Conservation (phyloP, 2,888 invertebrate species). For the Priocnemis perturbator region DNA sequence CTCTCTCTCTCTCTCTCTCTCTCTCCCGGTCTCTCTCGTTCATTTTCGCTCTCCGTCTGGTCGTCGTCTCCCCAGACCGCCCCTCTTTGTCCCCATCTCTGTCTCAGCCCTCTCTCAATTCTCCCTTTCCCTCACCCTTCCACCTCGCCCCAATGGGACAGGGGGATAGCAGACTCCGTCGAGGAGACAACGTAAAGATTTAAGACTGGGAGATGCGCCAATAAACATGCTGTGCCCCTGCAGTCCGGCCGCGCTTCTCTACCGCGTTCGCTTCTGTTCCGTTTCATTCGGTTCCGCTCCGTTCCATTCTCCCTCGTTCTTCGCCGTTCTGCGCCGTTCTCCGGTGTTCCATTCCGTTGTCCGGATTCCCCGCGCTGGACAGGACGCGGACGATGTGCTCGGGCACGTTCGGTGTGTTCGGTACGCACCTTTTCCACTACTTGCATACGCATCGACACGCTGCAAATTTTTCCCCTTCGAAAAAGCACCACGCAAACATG, state of each 20-base stretch:
- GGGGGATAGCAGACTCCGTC: constrained; percentile 65
- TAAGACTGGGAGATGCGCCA: constrained; percentile 75
- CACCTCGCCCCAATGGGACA: constrained; percentile 43
- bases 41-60: constrained; percentile 36
- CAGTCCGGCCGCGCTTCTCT: constrained; percentile 66
- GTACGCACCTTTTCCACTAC: not conserved
- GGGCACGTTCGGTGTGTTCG: constrained; percentile 15
- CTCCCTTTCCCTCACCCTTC: constrained; percentile 39
- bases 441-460: not conserved
- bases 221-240: constrained; percentile 74
- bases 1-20: constrained; percentile 50
- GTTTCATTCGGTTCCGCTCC: constrained; percentile 57
- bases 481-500: too few relatives aligned
- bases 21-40: constrained; percentile 33
- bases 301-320: constrained; percentile 48
- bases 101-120: constrained; percentile 36
- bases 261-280: constrained; percentile 68
- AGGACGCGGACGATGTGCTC: constrained; percentile 25
- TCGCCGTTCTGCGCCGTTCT: constrained; percentile 42
- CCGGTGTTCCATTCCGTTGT: constrained; percentile 14
- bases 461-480: not conserved
- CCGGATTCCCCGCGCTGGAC: constrained; percentile 14
- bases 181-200: constrained; percentile 75
- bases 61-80: constrained; percentile 21
- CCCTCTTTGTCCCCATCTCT: constrained; percentile 42